Evolutionary conservation across 2,113 vertebrate species (phyloP).

Genomic region (Aptenodytes patagonicus): DNA sequence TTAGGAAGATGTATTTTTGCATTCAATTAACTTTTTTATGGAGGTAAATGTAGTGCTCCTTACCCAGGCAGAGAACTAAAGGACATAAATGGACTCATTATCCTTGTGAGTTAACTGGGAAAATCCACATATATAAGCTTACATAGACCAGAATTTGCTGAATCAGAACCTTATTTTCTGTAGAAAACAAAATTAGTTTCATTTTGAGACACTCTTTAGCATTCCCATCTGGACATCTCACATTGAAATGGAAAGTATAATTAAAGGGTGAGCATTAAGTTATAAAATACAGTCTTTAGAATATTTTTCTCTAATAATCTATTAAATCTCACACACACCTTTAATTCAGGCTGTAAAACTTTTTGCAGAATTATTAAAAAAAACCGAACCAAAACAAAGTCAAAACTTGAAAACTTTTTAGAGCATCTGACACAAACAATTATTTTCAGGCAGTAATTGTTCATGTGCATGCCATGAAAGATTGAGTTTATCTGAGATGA

Average conservation of each 20-base stretch:
- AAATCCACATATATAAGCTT: neutral
- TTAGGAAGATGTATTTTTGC: neutral
- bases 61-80: neutral
- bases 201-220: neutral
- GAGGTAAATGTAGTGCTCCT: neutral
- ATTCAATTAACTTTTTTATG: constrained; percentile 12
- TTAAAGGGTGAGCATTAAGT: neutral
- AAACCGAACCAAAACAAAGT: neutral
- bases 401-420: constrained; percentile 44
- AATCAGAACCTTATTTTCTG: constrained; percentile 16
- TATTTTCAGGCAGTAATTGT: constrained; percentile 42
- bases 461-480: neutral
- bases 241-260: neutral
- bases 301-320: neutral
- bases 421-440: constrained; percentile 43
- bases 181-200: constrained; percentile 33
- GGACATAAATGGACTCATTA: neutral
- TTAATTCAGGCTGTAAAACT: neutral
- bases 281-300: neutral
- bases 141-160: neutral
- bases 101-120: neutral
- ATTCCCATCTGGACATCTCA: neutral
- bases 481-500: constrained; percentile 19
- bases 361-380: neutral
- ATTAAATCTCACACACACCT: neutral